Conservation (phyloP, 1,140 invertebrate species). For the Drosophila parabipectinata region DNA sequence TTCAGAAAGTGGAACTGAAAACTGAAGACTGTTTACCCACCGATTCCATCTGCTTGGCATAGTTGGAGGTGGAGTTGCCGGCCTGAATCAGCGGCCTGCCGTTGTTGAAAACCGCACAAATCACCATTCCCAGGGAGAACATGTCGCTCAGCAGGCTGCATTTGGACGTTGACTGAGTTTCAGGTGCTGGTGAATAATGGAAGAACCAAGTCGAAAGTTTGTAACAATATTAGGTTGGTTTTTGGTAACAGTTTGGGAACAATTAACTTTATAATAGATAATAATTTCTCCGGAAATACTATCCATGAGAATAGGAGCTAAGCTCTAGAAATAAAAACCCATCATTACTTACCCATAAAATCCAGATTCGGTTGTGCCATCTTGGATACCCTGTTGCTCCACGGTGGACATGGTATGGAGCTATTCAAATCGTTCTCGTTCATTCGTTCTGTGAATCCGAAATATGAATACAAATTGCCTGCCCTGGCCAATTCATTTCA, state of each 20-base stretch:
- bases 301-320: neutral
- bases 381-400: slow-evolving; percentile 95
- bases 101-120: slow-evolving; percentile 95
- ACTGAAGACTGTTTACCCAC: slow-evolving; percentile 87
- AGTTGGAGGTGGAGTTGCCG: slow-evolving; percentile 93
- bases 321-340: neutral
- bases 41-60: slow-evolving; percentile 95
- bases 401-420: slow-evolving; percentile 90
- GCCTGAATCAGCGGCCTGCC: slow-evolving; percentile 94
- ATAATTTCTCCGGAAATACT: no score
- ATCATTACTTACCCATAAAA: slow-evolving; percentile 89
- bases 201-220: neutral
- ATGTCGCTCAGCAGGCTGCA: slow-evolving; percentile 96
- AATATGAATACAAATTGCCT: slow-evolving; percentile 64
- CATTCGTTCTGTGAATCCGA: slow-evolving; percentile 86
- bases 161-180: slow-evolving; percentile 92
- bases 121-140: slow-evolving; percentile 97
- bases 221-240: no score
- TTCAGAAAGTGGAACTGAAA: slow-evolving; percentile 20
- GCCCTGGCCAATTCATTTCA: slow-evolving; percentile 59
- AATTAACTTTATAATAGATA: no score
- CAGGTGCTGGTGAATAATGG: slow-evolving; percentile 88
- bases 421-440: slow-evolving; percentile 89
- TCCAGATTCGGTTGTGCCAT: slow-evolving; percentile 97
- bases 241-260: no score